Base-by-base conservation (phyloP, 2,797 vertebrate genomes). In the Trichosurus vulpecula region DNA sequence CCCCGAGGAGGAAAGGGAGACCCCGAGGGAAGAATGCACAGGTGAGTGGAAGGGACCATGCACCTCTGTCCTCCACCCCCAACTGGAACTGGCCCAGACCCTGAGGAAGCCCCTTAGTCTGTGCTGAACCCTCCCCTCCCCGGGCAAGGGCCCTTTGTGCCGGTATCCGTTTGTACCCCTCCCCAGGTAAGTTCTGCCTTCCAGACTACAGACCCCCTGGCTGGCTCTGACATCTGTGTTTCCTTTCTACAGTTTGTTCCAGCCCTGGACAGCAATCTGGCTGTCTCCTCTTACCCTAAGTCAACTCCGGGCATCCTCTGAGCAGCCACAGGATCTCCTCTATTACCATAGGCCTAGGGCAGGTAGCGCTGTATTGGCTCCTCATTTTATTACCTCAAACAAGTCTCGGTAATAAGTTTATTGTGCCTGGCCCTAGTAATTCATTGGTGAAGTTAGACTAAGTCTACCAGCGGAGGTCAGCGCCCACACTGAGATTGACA, bases 1-100 rank as follows among this genome's bases (percentile, higher is more conserved):
- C 94, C 97, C 97, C 92, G 96, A 96, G 96, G 92, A 97, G 95
- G 19, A 74, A 74, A 41, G 19, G 19, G 16, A 61, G 12, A 61
- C 31, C 58, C 31, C 31, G 31, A 61, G 58, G 58, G 31, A 61
- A 61, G 58, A 61, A 10, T 14, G 31, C 31, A 2, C 61, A 66
- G 61, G 61, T 66, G 61, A 66, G 12, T 19, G 35, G 31, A 56
- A 27, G 30, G n/a, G 35, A 66, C 14, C 35, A 8, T n/a, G 61
- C 35, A n/a, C 61, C 14, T 4, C 31, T 61, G 57, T 30, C 30
- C 30, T 31, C 61, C 35, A 16, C 35, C 61, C 10, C 61, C 5
- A n/a, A 66, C 12, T 66, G 57, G 2, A 58, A 58, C 10, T 58
- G 30, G 14, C 35, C 19, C 61, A 66, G 61, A n/a, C 14, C 35